phyloP scores from a whole-genome alignment of 2,113 vertebrate species.

The Dunckerocampus dactyliophorus region DNA sequence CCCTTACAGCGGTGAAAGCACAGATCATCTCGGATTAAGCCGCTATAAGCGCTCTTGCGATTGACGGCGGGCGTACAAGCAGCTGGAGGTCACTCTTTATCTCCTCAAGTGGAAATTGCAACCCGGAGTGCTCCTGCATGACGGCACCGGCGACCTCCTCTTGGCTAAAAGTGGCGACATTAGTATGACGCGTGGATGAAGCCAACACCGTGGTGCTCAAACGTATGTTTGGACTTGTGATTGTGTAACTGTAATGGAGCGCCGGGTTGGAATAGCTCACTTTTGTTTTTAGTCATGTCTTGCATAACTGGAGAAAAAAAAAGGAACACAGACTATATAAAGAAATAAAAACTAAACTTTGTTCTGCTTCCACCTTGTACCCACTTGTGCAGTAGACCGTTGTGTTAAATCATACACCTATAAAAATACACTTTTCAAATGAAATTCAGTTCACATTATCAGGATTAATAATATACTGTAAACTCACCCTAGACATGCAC shows the following conservation, averaged over 20 bases:
- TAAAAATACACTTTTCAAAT: not conserved
- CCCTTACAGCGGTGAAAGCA: conserved; percentile 39
- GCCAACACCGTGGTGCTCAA: not conserved
- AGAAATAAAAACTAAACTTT: conserved; percentile 6
- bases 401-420: not conserved
- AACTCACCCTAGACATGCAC: too few species aligned
- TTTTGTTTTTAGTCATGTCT: conserved; percentile 49
- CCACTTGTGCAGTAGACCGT: conserved; percentile 7
- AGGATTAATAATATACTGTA: too few species aligned
- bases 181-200: conserved; percentile 5
- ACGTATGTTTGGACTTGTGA: conserved; percentile 20
- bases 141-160: not conserved
- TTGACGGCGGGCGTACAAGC: conserved; percentile 44
- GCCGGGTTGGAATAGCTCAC: conserved; percentile 31
- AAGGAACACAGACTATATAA: conserved; percentile 22
- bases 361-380: conserved; percentile 22
- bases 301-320: conserved; percentile 46
- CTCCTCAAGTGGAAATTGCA: conserved; percentile 32
- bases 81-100: conserved; percentile 52
- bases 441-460: too few species aligned
- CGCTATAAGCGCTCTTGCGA: conserved; percentile 55
- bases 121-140: not conserved
- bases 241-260: conserved; percentile 52
- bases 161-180: conserved; percentile 21
- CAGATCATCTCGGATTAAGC: conserved; percentile 69